Base-by-base conservation (phyloP, 1,140 invertebrate genomes). In the Aphelinus atriplicis region DNA sequence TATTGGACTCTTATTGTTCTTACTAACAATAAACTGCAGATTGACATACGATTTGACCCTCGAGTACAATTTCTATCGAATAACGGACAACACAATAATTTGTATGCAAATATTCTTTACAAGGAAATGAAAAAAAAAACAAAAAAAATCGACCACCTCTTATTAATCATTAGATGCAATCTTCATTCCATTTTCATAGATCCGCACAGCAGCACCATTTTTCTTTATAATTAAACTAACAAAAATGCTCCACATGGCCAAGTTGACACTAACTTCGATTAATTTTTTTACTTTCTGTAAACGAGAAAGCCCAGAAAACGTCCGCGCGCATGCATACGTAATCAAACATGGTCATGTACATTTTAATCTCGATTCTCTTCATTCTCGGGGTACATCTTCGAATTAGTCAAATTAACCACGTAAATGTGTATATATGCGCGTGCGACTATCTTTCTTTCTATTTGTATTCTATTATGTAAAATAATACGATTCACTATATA, bases 191-290 rank as follows among this genome's bases (percentile, higher is more conserved):
- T 76, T 67, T 67, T 83, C 80, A 84, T 84, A 81, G 78, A 80
- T 67, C 74, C 72, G 80, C 83, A 85, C 83, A 83, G 81, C 78
- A 81, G 82, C 84, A 85, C 81, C 80, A 84, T 79, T 82, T 69
- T 73, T 47, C 65, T 65, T 63, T 73, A 58, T 56, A 69, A 69
- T 57, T 78, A 51, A 80, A 89, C 87, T 88, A 89, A 88, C 87
- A 82, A 87, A 79, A 84, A 87, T 86, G 84, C 85, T 87, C 85
- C 86, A 87, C 83, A 86, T 84, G 86, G 86, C 85, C 85, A 89
- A 87, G 86, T 87, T 87, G 84, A 85, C 82, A 84, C 87, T 85
- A 87, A 88, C 86, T 84, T 80, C 73, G 45, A 70, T 72, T 76
- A 72, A 57, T 63, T 73, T 63, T 60, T 58, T 71, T 72, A 68